Evolutionary conservation across 2,888 invertebrate species (phyloP).

Genomic region (Ametastegia equiseti): DNA sequence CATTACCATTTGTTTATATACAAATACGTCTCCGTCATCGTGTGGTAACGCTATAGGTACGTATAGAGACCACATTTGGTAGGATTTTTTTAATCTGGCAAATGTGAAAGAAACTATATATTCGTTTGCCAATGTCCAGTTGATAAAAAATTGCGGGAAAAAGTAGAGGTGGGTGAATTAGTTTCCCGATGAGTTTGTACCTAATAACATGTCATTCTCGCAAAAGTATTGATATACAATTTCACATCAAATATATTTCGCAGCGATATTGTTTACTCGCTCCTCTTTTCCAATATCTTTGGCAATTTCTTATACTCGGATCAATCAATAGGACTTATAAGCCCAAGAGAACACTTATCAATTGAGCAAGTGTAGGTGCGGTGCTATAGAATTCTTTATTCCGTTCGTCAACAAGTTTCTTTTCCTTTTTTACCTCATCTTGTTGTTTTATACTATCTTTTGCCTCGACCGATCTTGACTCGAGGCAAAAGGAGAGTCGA

Average conservation of each 20-base stretch:
- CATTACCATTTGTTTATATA: slow-evolving; percentile 15
- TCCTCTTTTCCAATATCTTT: background rate
- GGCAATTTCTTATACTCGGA: background rate
- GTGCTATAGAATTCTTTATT: slow-evolving; percentile 11
- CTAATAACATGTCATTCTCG: background rate
- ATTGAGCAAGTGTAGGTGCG: background rate
- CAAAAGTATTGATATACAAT: background rate
- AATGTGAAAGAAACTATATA: background rate
- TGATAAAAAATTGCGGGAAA: background rate
- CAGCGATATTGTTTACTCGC: too few species aligned
- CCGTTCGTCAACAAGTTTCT: background rate
- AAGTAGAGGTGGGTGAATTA: background rate
- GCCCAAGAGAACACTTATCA: background rate
- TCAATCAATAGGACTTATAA: background rate
- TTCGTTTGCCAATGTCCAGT: background rate
- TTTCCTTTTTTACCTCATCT: background rate
- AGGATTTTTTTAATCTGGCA: background rate
- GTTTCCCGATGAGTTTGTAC: background rate
- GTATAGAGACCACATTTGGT: background rate
- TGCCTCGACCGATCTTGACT: background rate
- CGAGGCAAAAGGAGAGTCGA: background rate
- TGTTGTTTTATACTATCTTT: background rate
- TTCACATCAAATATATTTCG: too few species aligned
- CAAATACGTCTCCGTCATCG: background rate
- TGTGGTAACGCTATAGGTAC: background rate